Evolutionary conservation across 2,113 vertebrate species (phyloP).

Genomic region (Coptodon rendalli): DNA sequence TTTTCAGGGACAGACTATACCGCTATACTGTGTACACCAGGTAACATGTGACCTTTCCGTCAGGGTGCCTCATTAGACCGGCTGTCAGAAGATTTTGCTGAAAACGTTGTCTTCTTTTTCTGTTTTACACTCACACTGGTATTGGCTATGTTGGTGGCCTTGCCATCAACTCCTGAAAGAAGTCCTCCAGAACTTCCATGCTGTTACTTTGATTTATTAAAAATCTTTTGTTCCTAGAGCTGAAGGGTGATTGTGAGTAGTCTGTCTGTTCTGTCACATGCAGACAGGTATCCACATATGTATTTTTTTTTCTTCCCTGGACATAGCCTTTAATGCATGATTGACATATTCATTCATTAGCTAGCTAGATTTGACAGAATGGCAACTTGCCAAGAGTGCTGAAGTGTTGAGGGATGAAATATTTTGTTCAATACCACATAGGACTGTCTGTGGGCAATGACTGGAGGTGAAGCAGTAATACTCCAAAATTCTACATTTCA

Average conservation of each 20-base stretch:
- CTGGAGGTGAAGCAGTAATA: background rate
- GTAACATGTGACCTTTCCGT: background rate
- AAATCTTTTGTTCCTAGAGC: conserved; percentile 7
- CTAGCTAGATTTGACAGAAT: conserved; percentile 41
- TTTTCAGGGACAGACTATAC: background rate
- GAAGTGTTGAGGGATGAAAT: conserved; percentile 13
- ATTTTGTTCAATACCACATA: conserved; percentile 16
- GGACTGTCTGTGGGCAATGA: conserved; percentile 2
- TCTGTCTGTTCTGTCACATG: conserved; percentile 17
- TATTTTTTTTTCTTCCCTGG: conserved; percentile 8
- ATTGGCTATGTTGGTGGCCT: background rate
- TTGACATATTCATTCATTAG: conserved; percentile 52
- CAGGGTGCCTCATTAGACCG: conserved; percentile 1
- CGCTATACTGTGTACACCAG: background rate
- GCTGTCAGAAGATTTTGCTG: background rate
- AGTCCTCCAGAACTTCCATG: background rate
- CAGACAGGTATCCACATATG: conserved; percentile 13
- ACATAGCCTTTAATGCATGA: conserved; percentile 27
- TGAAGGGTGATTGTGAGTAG: background rate
- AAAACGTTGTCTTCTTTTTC: background rate
- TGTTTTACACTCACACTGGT: background rate
- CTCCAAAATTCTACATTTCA: background rate
- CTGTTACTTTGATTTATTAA: conserved; percentile 29
- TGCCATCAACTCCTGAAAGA: background rate
- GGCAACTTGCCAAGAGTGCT: conserved; percentile 17